Conservation (phyloP, 1,140 invertebrate genomes). For the Philaenus spumarius region DNA sequence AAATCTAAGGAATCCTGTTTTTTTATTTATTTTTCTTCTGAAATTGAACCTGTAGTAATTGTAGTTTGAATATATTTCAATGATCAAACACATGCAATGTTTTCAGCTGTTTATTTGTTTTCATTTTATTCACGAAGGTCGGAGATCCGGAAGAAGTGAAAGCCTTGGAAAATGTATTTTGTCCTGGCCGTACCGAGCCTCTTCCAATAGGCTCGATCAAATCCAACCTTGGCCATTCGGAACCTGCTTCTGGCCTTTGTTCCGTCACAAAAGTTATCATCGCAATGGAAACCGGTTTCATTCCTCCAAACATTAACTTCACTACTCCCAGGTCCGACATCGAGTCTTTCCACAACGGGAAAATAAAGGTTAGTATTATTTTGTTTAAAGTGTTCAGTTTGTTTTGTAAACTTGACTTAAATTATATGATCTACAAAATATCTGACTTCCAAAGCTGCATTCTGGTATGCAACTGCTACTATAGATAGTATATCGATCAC, state of each 20-base stretch:
- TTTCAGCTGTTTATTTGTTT: too few relatives aligned
- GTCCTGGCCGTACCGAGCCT: slow-evolving; percentile 55
- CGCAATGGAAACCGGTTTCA: slow-evolving; percentile 56
- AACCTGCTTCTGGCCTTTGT: slow-evolving; percentile 81
- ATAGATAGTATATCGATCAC: too few relatives aligned
- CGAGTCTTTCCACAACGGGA: slow-evolving; percentile 54
- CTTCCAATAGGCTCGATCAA: slow-evolving; percentile 85
- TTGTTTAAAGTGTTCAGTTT: too few relatives aligned
- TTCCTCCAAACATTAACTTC: slow-evolving; percentile 70
- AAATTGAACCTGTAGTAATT: background rate
- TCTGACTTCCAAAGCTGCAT: too few relatives aligned
- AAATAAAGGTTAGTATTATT: slow-evolving; percentile 42
- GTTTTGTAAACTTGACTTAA: too few relatives aligned
- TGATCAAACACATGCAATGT: too few relatives aligned
- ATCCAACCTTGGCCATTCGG: slow-evolving; percentile 89
- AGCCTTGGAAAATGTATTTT: slow-evolving; percentile 78
- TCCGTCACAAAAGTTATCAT: slow-evolving; percentile 71
- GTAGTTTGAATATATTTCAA: too few relatives aligned
- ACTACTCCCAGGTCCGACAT: slow-evolving; percentile 59
- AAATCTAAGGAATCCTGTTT: too few relatives aligned
- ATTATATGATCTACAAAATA: too few relatives aligned
- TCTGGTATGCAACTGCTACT: too few relatives aligned
- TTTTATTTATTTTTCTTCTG: background rate
- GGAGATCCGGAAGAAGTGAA: slow-evolving; percentile 85
- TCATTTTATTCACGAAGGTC: slow-evolving; percentile 57